Base-by-base conservation (phyloP, 1,140 invertebrate species). In the Cydia amplana region DNA sequence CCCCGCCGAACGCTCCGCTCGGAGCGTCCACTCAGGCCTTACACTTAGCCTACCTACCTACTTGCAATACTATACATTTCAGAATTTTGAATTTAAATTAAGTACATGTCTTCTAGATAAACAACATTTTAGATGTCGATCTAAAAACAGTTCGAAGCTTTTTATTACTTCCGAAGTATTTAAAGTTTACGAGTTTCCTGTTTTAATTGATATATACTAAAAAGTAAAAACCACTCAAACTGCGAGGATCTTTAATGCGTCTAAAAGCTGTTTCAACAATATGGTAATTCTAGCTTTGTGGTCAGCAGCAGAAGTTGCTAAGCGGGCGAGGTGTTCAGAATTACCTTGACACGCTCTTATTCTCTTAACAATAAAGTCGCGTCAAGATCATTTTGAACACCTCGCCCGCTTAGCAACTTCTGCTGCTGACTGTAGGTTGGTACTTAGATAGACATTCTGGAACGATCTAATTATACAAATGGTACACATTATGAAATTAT, bases 141-240 rank as follows among this genome's bases (percentile, higher is more conserved):
- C 72, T 74, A 81, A 81, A 79, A 72, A 51, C 49, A 49, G n/a
- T 76, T 60, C 16, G 77, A 77, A 79, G 40, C 75, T 40, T 70
- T 82, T 79, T 79, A 83, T 78, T 75, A 73, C 82, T 83, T 79
- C 72, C 77, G 75, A 82, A 84, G 77, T 79, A 77, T 80, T 80
- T 77, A 80, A 80, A 80, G 77, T 82, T 81, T 78, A 82, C 79
- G 79, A 82, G 74, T 72, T 82, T 60, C 55, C 65, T 55, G 65
- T 77, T 84, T 84, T 81, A 82, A 82, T 84, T 82, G 81, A 80
- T 82, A 82, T 82, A 79, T 83, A n/a, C 20, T 60, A 1, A 23
- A 60, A 60, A n/a, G 9, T 60, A 1, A 23, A 60, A 60, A 23
- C 55, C 9, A n/a, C 7, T 23, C 18, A 60, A 60, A 60, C 18